These are phyloP conservation scores for Eriosoma lanigerum DNA, from an alignment of 1,140 invertebrate genomes.

Conservation along the genomic window DNA sequence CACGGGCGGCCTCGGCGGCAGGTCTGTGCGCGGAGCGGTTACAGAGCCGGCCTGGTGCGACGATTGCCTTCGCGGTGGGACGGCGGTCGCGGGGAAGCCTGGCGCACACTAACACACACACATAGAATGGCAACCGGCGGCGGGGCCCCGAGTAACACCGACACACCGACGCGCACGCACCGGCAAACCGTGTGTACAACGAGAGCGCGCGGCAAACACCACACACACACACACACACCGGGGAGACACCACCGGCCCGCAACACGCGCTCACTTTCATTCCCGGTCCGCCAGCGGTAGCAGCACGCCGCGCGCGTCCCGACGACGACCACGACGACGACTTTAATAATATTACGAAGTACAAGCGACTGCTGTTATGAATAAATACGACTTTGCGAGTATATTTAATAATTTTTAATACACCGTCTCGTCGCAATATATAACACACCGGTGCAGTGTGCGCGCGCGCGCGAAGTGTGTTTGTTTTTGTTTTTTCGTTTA, in stretches of 20 bases:
- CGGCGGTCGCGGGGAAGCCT: background rate
- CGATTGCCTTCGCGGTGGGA: slow-evolving; percentile 9
- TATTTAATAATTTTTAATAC: no score
- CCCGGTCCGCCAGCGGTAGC: slow-evolving; percentile 45
- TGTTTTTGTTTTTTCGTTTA: slow-evolving; percentile 10
- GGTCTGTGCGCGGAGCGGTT: background rate
- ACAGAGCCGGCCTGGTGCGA: background rate
- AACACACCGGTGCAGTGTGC: background rate
- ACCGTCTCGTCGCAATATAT: background rate
- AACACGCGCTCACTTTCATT: slow-evolving; percentile 45
- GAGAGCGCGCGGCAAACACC: slow-evolving; percentile 14
- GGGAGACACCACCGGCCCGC: slow-evolving; percentile 32
- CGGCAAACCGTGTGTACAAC: background rate
- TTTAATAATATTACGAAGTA: background rate
- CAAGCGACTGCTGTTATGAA: background rate
- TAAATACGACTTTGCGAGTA: no score
- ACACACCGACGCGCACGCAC: background rate
- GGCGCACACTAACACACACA: background rate
- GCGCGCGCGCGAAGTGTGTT: slow-evolving; percentile 18
- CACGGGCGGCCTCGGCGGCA: slow-evolving; percentile 51
- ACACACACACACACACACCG: slow-evolving; percentile 1
- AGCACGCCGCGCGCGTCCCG: slow-evolving; percentile 52
- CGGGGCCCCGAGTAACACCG: slow-evolving; percentile 17
- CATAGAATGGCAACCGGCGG: slow-evolving; percentile 10
- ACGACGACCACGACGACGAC: slow-evolving; percentile 7